Conservation (phyloP, 1,140 invertebrate species). For the Homarus americanus region DNA sequence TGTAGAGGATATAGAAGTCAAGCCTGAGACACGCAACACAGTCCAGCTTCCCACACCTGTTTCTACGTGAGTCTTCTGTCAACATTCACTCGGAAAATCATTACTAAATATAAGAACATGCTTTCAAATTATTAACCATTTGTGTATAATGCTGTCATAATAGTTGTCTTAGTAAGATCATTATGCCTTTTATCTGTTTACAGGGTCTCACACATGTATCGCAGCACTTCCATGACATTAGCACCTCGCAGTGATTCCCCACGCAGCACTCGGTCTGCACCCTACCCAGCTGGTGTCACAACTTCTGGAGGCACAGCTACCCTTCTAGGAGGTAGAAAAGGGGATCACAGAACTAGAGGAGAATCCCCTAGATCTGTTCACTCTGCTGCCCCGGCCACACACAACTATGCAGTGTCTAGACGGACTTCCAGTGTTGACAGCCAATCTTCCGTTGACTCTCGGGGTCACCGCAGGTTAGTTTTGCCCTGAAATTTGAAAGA, state of each 20-base stretch:
- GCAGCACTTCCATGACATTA: slow-evolving; percentile 70
- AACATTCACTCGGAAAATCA: too few relatives aligned
- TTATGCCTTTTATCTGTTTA: neutral
- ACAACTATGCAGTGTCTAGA: slow-evolving; percentile 78
- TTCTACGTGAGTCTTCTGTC: slow-evolving; percentile 79
- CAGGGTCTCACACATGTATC: slow-evolving; percentile 67
- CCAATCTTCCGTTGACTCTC: slow-evolving; percentile 87
- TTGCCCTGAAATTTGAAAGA: too few relatives aligned
- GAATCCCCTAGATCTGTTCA: slow-evolving; percentile 78
- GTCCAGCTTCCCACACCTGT: slow-evolving; percentile 83
- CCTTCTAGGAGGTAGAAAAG: slow-evolving; percentile 20
- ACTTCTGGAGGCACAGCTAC: slow-evolving; percentile 20
- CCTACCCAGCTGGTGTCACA: slow-evolving; percentile 30
- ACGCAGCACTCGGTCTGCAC: slow-evolving; percentile 71
- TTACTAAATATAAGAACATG: too few relatives aligned
- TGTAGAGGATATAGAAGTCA: slow-evolving; percentile 80
- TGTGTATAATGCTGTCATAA: neutral
- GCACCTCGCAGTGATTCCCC: slow-evolving; percentile 62
- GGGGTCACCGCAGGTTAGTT: slow-evolving; percentile 75
- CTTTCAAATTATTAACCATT: too few relatives aligned
- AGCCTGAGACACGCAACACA: slow-evolving; percentile 78
- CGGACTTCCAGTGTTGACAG: slow-evolving; percentile 86
- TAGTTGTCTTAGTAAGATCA: too few relatives aligned
- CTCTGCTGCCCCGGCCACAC: slow-evolving; percentile 75
- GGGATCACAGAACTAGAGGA: slow-evolving; percentile 23